Percentiles rank a stretch among this genome's conserved stretches.
phyloP scores from a whole-genome alignment of 1,140 invertebrate genomes.

The Drosophila baimaii region DNA sequence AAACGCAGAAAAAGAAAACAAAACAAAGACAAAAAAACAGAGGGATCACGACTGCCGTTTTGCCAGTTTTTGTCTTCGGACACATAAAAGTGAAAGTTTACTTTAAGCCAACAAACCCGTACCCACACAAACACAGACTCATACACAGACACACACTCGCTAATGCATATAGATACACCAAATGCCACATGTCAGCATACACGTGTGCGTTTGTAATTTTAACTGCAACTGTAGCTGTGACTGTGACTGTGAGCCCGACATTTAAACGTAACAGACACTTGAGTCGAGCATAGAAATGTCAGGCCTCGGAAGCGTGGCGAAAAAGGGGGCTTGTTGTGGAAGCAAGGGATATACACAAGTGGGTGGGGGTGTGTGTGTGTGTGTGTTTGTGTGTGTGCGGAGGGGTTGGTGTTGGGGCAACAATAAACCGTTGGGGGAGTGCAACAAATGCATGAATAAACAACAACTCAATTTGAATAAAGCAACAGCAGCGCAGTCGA shows the following conservation, averaged over 20 bases:
- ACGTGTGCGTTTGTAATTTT: conserved; percentile 33
- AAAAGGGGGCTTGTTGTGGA: not conserved
- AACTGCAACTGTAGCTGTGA: conserved; percentile 28
- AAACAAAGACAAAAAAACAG: not conserved
- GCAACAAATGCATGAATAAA: conserved; percentile 82
- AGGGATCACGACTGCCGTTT: conserved; percentile 66
- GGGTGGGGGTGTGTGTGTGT: not conserved
- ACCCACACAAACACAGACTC: conserved; percentile 5
- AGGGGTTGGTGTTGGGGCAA: conserved; percentile 51
- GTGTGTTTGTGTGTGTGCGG: conserved; percentile 2
- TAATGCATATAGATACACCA: conserved; percentile 30
- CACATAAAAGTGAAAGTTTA: conserved; percentile 73
- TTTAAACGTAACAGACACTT: conserved; percentile 80
- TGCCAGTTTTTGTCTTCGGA: conserved; percentile 69
- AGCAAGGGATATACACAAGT: conserved; percentile 13
- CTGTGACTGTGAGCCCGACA: conserved; percentile 56
- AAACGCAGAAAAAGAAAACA: not conserved
- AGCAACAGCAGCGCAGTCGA: conserved; percentile 56
- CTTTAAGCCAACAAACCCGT: conserved; percentile 39
- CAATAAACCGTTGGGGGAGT: conserved; percentile 69
- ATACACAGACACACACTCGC: conserved; percentile 3
- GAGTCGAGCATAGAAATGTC: conserved; percentile 71
- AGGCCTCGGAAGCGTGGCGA: conserved; percentile 28
- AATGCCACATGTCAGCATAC: conserved; percentile 47
- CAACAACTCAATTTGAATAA: conserved; percentile 81